These are phyloP conservation scores for Saimiri boliviensis DNA, from an alignment of 2,113 vertebrate species.

Conservation along the genomic window DNA sequence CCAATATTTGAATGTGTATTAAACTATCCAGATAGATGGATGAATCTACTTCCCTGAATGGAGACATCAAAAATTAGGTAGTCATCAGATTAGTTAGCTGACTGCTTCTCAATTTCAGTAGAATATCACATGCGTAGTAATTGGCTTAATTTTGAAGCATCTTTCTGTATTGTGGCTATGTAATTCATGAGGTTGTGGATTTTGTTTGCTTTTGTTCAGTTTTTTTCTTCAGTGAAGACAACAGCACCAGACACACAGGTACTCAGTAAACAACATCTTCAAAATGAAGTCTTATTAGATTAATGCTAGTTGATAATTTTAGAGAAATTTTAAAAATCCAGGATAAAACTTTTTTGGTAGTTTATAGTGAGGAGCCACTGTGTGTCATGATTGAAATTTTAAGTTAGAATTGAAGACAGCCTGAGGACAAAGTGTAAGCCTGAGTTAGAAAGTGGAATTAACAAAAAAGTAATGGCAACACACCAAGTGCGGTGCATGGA, in stretches of 20 bases:
- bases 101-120: not conserved
- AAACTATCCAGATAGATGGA: not conserved
- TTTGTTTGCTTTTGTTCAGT: not conserved
- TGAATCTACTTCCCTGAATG: not conserved
- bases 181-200: not conserved
- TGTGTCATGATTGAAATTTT: not conserved
- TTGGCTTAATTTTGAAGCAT: slow-evolving; percentile 32
- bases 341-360: not conserved
- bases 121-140: not conserved
- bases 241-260: not conserved
- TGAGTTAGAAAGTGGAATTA: not conserved
- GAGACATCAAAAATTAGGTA: slow-evolving; percentile 50
- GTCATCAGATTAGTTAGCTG: slow-evolving; percentile 35
- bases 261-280: not conserved
- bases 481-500: not conserved
- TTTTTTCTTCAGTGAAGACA: not conserved
- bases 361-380: not conserved
- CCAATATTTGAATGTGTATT: not conserved
- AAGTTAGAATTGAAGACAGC: not conserved
- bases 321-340: not conserved
- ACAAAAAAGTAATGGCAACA: not conserved
- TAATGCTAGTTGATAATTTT: not conserved
- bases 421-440: fast-evolving
- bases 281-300: not conserved
- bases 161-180: not conserved